phyloP scores from a whole-genome alignment of 2,888 invertebrate species.

The Apotomis capreana region DNA sequence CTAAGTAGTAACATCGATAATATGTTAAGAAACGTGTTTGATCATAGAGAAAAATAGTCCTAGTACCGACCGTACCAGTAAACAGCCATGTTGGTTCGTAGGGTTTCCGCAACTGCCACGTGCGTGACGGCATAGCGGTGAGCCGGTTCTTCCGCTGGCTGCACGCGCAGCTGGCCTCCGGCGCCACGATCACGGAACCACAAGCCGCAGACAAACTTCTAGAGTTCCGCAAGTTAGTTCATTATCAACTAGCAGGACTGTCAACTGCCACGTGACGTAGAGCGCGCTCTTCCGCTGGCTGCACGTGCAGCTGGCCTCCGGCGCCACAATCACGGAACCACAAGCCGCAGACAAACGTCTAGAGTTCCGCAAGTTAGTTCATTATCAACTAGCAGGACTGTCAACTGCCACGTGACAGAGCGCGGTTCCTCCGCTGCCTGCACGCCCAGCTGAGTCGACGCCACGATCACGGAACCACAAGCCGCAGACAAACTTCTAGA shows the following conservation, averaged over 20 bases:
- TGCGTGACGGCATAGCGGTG: slow-evolving; percentile 92
- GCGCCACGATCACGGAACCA: slow-evolving; percentile 85
- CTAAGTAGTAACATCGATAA: no score
- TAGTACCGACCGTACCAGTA: no score
- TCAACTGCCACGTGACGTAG: slow-evolving; percentile 87
- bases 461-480: slow-evolving; percentile 87
- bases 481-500: slow-evolving; percentile 87
- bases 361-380: slow-evolving; percentile 85
- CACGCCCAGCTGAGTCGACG: slow-evolving; percentile 80
- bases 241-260: no score
- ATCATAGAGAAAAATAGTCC: no score
- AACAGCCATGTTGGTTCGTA: slow-evolving; percentile 44
- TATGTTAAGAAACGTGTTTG: no score
- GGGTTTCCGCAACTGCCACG: slow-evolving; percentile 91
- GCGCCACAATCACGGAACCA: slow-evolving; percentile 56
- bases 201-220: slow-evolving; percentile 88
- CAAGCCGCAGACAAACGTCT: not conserved
- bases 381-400: no score
- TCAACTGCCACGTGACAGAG: slow-evolving; percentile 89
- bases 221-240: slow-evolving; percentile 81
- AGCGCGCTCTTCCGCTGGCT: slow-evolving; percentile 92
- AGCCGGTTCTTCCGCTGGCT: slow-evolving; percentile 93
- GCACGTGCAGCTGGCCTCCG: no score
- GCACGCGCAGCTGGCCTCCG: slow-evolving; percentile 80
- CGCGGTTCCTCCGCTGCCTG: slow-evolving; percentile 92